Evolutionary conservation across 2,113 vertebrate species (phyloP), one percentile per base, ranked within the genome.

Genomic region (Malurus cyaneus): DNA sequence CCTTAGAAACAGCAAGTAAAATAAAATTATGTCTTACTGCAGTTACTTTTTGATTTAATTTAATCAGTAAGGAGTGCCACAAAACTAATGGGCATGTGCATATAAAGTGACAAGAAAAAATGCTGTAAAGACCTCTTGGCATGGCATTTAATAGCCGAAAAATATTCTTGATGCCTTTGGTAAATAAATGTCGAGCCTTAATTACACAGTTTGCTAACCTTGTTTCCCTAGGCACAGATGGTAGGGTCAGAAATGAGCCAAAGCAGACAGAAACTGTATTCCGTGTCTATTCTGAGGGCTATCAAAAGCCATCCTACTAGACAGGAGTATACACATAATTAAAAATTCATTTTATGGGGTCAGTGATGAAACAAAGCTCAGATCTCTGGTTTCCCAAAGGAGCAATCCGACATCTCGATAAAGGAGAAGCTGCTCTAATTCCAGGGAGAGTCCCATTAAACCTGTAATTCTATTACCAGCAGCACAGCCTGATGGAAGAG

Each of bases 341-440:
- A 96, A 97, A 96, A 94, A 96, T 96, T 96, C 90, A 97, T 95
- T 95, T 93, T 86, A 91, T 69, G 78, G 92, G 91, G 94, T 96
- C 92, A 96, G 65, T 49, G 80, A 96, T 93, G 86, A 89, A 95
- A 91, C 74, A 72, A 50, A 94, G 83, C 60, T 89, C 74, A 4
- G 80, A 84, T 93, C 80, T 82, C 42, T 34, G 42, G 12, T 86
- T 79, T 95, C 86, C 95, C 94, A 93, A 89, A 83, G 86, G 95
- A 94, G 78, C 1, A 3, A 89, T 89, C 46, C 82, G 88, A 85
- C 92, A 91, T 67, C 46, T 25, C 31, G 24, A 94, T 76, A 76
- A 84, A 93, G 86, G 74, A 85, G 91, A 71, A 66, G 80, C 69
- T 91, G 76, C 79, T 92, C 41, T 34, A 71, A 91, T 79, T 86